phyloP scores from a whole-genome alignment of 2,113 vertebrate genomes.

The Crotophaga sulcirostris region DNA sequence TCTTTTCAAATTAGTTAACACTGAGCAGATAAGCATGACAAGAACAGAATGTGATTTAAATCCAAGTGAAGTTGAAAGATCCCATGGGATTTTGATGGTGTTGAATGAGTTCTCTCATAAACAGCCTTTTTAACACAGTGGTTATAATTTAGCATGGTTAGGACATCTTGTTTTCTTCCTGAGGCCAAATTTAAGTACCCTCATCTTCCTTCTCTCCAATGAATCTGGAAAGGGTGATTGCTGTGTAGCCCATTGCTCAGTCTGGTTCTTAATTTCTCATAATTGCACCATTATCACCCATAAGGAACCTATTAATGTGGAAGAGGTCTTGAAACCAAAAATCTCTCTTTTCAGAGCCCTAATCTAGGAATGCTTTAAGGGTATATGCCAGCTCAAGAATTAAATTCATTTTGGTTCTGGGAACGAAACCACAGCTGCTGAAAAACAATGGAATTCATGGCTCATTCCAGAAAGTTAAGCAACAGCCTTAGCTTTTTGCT shows the following conservation, averaged over 20 bases:
- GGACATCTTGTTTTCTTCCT: background rate
- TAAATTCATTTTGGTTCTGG: slow-evolving; percentile 73
- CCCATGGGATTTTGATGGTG: background rate
- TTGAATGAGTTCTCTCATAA: background rate
- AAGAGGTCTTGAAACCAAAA: slow-evolving; percentile 63
- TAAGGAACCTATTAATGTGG: slow-evolving; percentile 68
- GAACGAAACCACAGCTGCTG: slow-evolving; percentile 68
- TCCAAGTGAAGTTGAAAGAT: background rate
- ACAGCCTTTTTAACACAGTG: background rate
- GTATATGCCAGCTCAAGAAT: slow-evolving; percentile 72
- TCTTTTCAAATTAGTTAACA: background rate
- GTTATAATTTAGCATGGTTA: background rate
- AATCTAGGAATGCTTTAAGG: slow-evolving; percentile 73
- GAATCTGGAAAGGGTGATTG: background rate
- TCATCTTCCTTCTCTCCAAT: background rate
- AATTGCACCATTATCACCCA: slow-evolving; percentile 45
- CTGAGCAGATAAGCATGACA: background rate
- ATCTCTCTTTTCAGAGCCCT: slow-evolving; percentile 58
- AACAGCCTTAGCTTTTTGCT: slow-evolving; percentile 59
- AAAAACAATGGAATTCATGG: slow-evolving; percentile 69
- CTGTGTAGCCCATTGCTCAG: background rate
- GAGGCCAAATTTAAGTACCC: background rate
- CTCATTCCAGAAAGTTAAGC: slow-evolving; percentile 68
- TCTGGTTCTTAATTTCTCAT: slow-evolving; percentile 11
- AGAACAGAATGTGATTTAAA: background rate